phyloP scores from a whole-genome alignment of 2,113 vertebrate species.

The Entosphenus tridentatus region DNA sequence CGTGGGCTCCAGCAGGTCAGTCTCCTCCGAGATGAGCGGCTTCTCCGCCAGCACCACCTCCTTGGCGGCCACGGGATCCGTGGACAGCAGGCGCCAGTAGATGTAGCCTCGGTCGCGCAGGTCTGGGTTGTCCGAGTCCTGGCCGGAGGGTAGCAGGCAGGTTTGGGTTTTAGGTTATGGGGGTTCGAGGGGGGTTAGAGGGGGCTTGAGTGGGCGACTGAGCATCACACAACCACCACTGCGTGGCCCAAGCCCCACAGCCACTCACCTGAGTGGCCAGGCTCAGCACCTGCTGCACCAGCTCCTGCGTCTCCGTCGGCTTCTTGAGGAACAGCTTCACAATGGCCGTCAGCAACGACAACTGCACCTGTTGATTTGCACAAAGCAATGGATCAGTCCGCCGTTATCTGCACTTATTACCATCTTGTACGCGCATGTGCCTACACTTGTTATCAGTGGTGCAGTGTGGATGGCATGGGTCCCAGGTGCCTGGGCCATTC shows the following conservation, averaged over 20 bases:
- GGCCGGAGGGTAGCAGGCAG: constrained; percentile 7
- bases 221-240: too few species aligned
- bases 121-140: constrained; percentile 98
- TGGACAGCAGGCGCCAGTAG: constrained; percentile 93
- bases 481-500: too few species aligned
- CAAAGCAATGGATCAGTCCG: too few species aligned
- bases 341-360: constrained; percentile 74
- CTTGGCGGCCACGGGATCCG: constrained; percentile 87
- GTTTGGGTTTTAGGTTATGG: background rate
- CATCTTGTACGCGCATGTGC: too few species aligned
- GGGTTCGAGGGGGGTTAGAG: too few species aligned
- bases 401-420: too few species aligned
- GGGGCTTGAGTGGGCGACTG: too few species aligned
- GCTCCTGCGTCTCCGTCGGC: constrained; percentile 81
- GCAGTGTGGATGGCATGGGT: too few species aligned
- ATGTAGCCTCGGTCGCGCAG: constrained; percentile 93
- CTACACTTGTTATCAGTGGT: too few species aligned
- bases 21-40: constrained; percentile 87
- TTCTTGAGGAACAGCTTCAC: constrained; percentile 91
- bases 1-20: constrained; percentile 78
- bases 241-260: background rate
- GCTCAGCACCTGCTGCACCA: constrained; percentile 85
- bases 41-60: constrained; percentile 93
- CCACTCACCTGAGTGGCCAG: constrained; percentile 68
- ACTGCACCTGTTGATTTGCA: constrained; percentile 40